phyloP scores from a whole-genome alignment of 2,888 invertebrate genomes.

The Dolichopus griseipennis region DNA sequence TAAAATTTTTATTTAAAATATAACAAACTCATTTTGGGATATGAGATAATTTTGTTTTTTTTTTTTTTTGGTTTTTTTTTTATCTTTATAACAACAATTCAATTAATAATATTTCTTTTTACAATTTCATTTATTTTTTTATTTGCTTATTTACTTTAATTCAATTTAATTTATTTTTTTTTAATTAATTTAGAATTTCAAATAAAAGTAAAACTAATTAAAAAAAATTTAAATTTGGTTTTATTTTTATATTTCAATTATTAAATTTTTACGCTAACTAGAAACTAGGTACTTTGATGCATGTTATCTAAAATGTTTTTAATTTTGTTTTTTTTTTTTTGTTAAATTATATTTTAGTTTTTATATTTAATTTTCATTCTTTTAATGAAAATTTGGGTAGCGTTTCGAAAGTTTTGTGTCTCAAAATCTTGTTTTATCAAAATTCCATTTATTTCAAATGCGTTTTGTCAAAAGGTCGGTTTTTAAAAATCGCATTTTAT shows the following conservation, averaged over 20 bases:
- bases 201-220: no score
- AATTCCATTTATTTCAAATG: no score
- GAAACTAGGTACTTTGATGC: constrained; percentile 3
- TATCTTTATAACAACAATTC: not conserved
- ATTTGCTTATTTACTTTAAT: not conserved
- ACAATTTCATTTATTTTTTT: not conserved
- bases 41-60: not conserved
- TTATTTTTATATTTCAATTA: not conserved
- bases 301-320: not conserved
- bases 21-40: constrained; percentile 6
- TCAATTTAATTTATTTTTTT: not conserved
- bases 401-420: no score
- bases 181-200: no score
- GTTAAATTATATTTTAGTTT: no score
- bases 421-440: no score
- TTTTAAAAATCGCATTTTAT: no score
- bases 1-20: constrained; percentile 6
- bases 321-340: no score
- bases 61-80: not conserved
- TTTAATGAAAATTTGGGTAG: no score
- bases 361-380: no score
- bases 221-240: no score
- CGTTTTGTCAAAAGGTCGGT: no score
- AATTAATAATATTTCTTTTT: not conserved
- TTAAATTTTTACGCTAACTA: not conserved